These are phyloP conservation scores for Lordiphosa andalusiaca DNA, from an alignment of 2,888 invertebrate genomes.

Conservation along the genomic window DNA sequence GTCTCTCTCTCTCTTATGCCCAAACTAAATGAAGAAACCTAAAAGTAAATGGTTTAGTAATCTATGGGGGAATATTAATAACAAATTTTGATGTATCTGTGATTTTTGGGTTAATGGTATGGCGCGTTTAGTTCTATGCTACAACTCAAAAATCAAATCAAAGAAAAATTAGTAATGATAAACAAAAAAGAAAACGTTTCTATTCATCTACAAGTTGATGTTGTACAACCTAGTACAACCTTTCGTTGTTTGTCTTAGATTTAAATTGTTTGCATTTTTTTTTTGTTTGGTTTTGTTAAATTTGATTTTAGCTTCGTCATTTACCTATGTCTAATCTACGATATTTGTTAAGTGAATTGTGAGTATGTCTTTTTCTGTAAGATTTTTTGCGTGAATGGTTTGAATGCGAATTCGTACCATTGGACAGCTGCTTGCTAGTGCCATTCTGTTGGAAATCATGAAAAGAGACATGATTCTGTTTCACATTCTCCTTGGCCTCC, in stretches of 20 bases:
- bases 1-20: background rate
- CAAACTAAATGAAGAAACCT: slow-evolving; percentile 4
- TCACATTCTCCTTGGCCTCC: slow-evolving; percentile 86
- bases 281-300: slow-evolving; percentile 10
- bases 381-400: slow-evolving; percentile 84
- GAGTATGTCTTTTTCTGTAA: slow-evolving; percentile 80
- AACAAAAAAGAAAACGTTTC: slow-evolving; percentile 3
- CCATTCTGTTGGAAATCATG: slow-evolving; percentile 95
- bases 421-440: slow-evolving; percentile 89
- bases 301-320: slow-evolving; percentile 52
- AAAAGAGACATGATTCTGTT: slow-evolving; percentile 92
- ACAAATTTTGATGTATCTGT: slow-evolving; percentile 5
- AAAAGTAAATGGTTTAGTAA: slow-evolving; percentile 1
- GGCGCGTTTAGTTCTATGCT: slow-evolving; percentile 19
- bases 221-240: background rate
- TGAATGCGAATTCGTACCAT: slow-evolving; percentile 89
- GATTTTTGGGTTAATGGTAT: slow-evolving; percentile 1
- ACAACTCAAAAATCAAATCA: slow-evolving; percentile 11
- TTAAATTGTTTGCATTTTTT: slow-evolving; percentile 13
- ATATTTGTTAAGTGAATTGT: slow-evolving; percentile 81
- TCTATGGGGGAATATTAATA: no score
- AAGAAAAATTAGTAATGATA: slow-evolving; percentile 7
- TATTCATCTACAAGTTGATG: slow-evolving; percentile 1
- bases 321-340: slow-evolving; percentile 82
- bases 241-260: slow-evolving; percentile 6